Evolutionary conservation across 2,888 invertebrate species (phyloP).

Genomic region (Apamea monoglypha): DNA sequence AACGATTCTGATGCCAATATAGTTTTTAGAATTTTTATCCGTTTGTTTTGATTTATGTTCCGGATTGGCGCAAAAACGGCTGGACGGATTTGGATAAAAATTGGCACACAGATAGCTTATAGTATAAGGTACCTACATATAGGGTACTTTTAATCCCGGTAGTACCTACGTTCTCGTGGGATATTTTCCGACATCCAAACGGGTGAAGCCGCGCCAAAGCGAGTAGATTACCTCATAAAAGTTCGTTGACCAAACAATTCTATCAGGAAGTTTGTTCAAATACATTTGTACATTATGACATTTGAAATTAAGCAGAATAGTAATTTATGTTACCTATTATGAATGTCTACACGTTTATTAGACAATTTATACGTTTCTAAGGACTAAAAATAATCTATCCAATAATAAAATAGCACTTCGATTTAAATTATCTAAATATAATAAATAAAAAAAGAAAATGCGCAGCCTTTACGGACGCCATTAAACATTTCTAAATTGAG

Average conservation of each 20-base stretch:
- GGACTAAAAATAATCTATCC: conserved; percentile 18
- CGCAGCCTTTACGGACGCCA: conserved; percentile 15
- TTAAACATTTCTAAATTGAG: conserved; percentile 41
- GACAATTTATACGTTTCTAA: background rate
- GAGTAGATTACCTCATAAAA: background rate
- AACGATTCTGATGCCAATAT: background rate
- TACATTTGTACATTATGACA: background rate
- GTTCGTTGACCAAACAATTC: background rate
- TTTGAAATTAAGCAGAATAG: conserved; percentile 9
- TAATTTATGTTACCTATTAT: background rate
- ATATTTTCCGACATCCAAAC: background rate
- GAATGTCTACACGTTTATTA: background rate
- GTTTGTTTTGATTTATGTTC: background rate
- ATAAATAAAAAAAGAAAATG: conserved; percentile 29
- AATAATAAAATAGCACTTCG: conserved; percentile 1
- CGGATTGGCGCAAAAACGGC: background rate
- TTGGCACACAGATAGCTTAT: background rate
- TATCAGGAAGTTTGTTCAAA: conserved; percentile 1
- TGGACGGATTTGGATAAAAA: background rate
- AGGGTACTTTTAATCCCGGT: background rate
- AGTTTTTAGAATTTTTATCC: background rate
- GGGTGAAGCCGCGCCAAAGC: background rate
- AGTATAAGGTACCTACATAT: background rate
- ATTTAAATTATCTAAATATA: conserved; percentile 7
- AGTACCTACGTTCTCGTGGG: background rate